phyloP scores from a whole-genome alignment of 1,140 invertebrate species.

The Platyura marginata region DNA sequence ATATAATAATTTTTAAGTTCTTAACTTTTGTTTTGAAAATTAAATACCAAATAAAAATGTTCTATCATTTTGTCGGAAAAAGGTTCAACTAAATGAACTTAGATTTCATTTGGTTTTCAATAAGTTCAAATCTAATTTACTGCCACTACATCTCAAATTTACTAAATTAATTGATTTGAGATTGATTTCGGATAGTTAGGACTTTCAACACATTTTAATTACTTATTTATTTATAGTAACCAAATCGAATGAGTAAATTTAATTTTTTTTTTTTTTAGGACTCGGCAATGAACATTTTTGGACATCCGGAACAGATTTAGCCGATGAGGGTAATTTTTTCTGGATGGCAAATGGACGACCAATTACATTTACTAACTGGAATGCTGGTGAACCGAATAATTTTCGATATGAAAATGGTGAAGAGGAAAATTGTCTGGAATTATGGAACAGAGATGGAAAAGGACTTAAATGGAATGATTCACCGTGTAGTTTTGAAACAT shows the following conservation, averaged over 20 bases:
- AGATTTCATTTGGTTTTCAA: too few relatives aligned
- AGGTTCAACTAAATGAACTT: too few relatives aligned
- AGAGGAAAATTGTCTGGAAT: conserved; percentile 75
- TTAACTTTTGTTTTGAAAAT: too few relatives aligned
- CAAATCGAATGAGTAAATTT: not conserved
- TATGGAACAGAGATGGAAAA: conserved; percentile 83
- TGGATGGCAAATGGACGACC: conserved; percentile 82
- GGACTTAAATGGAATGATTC: conserved; percentile 86
- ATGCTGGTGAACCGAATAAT: conserved; percentile 78
- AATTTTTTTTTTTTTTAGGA: conserved; percentile 30
- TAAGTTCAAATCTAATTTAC: too few relatives aligned
- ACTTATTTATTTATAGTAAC: not conserved
- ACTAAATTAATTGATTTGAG: too few relatives aligned
- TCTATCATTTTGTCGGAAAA: too few relatives aligned
- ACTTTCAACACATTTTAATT: not conserved
- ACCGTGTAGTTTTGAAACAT: conserved; percentile 81
- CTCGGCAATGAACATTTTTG: conserved; percentile 80
- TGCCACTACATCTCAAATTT: too few relatives aligned
- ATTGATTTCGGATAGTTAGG: too few relatives aligned
- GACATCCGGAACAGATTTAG: conserved; percentile 80
- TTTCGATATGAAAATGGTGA: conserved; percentile 84
- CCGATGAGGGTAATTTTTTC: conserved; percentile 76
- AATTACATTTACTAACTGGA: conserved; percentile 82
- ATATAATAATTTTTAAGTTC: too few relatives aligned
- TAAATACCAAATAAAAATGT: too few relatives aligned